These are phyloP conservation scores for Symphodus melops DNA, from an alignment of 2,113 vertebrate genomes.

Conservation along the genomic window DNA sequence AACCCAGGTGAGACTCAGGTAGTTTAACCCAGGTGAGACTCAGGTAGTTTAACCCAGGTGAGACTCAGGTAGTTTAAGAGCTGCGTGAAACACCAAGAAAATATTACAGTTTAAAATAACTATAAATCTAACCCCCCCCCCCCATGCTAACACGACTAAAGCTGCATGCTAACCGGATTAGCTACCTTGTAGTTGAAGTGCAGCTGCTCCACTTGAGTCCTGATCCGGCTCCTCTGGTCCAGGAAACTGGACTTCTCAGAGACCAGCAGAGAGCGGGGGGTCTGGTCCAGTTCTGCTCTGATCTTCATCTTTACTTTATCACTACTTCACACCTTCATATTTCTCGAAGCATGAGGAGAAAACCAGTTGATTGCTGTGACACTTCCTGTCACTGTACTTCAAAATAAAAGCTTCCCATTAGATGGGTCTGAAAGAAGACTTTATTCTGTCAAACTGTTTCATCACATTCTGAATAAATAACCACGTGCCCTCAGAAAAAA, in stretches of 20 bases:
- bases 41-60: too few relatives aligned
- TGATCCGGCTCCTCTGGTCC: slow-evolving; percentile 51
- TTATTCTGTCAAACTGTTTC: too few relatives aligned
- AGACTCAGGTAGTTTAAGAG: too few relatives aligned
- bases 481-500: too few relatives aligned
- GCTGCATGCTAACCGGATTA: not conserved
- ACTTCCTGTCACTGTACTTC: not conserved
- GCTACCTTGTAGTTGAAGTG: slow-evolving; percentile 65
- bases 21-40: too few relatives aligned
- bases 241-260: slow-evolving; percentile 58
- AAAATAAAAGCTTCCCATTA: not conserved
- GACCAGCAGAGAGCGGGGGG: slow-evolving; percentile 43
- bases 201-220: slow-evolving; percentile 41
- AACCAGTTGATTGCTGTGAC: not conserved
- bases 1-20: too few relatives aligned
- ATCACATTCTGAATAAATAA: too few relatives aligned
- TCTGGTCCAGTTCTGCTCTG: slow-evolving; percentile 3
- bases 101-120: too few relatives aligned
- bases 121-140: too few relatives aligned
- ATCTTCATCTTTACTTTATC: not conserved
- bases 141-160: too few relatives aligned
- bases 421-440: too few relatives aligned
- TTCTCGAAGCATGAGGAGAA: not conserved
- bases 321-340: not conserved
- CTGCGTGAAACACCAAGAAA: too few relatives aligned